Evolutionary conservation across 2,113 vertebrate genomes (phyloP).

Genomic region (Tympanuchus pallidicinctus): DNA sequence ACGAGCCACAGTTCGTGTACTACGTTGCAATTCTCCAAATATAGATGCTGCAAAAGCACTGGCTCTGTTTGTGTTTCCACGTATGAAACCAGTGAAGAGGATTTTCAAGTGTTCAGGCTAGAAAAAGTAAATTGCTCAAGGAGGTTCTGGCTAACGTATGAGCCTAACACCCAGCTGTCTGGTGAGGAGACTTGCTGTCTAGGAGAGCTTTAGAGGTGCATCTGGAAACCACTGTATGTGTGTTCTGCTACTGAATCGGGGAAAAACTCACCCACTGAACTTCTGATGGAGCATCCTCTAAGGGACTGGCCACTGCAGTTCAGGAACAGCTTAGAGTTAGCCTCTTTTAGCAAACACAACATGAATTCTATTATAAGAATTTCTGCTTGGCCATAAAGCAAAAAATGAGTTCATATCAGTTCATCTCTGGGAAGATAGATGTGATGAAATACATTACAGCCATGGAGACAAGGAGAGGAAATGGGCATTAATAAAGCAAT

Average conservation of each 20-base stretch:
- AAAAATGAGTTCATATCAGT: background rate
- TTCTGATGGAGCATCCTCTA: background rate
- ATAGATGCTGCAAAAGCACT: background rate
- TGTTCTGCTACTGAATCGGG: background rate
- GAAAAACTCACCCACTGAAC: background rate
- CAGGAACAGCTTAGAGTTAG: background rate
- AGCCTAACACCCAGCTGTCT: background rate
- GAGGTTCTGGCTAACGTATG: background rate
- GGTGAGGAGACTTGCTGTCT: background rate
- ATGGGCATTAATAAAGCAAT: conserved; percentile 34
- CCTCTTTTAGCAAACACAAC: background rate
- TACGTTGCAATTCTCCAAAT: background rate
- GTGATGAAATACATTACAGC: background rate
- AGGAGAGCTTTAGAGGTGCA: background rate
- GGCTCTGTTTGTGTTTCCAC: background rate
- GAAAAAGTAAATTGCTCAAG: background rate
- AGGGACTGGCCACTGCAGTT: background rate
- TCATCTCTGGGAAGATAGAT: background rate
- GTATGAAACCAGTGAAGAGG: background rate
- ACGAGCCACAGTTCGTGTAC: background rate
- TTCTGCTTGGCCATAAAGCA: background rate
- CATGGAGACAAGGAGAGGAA: background rate
- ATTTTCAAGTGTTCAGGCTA: background rate
- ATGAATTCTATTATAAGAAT: background rate
- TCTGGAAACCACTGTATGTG: background rate